These are phyloP conservation scores for Labroides dimidiatus DNA, from an alignment of 2,797 vertebrate genomes.

Conservation along the genomic window DNA sequence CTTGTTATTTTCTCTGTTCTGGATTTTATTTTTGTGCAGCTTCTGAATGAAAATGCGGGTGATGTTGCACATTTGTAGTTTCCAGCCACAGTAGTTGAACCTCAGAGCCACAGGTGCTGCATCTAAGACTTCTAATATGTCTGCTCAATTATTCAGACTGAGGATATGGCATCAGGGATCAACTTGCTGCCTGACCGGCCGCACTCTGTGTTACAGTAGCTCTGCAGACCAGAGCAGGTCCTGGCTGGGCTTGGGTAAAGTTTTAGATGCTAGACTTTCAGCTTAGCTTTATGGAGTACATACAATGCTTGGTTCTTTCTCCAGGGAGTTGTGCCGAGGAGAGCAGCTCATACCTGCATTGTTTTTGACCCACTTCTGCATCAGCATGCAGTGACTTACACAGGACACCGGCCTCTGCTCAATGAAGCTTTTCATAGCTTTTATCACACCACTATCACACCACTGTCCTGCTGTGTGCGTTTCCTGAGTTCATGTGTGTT, in stretches of 20 bases:
- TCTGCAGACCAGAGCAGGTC: constrained; percentile 19
- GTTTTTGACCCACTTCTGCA: constrained; percentile 18
- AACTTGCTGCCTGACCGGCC: constrained; percentile 51
- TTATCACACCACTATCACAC: no score
- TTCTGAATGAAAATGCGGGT: no score
- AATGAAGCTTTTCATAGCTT: background rate
- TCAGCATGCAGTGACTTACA: background rate
- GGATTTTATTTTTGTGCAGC: no score
- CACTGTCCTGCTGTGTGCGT: background rate
- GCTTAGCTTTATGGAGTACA: no score
- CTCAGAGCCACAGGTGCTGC: constrained; percentile 69
- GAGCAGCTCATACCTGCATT: constrained; percentile 5
- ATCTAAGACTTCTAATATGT: constrained; percentile 74
- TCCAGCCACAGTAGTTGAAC: background rate
- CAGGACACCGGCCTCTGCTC: background rate
- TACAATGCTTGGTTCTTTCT: no score
- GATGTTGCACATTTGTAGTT: background rate
- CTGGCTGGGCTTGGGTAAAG: background rate
- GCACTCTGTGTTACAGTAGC: constrained; percentile 29
- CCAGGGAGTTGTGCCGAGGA: background rate
- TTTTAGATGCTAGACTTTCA: no score
- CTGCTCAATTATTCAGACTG: constrained; percentile 71
- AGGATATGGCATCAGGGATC: constrained; percentile 61
- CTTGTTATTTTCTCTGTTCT: no score
- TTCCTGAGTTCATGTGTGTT: constrained; percentile 2